phyloP scores from a whole-genome alignment of 2,113 vertebrate genomes.

The Mesoclemmys tuberculata region DNA sequence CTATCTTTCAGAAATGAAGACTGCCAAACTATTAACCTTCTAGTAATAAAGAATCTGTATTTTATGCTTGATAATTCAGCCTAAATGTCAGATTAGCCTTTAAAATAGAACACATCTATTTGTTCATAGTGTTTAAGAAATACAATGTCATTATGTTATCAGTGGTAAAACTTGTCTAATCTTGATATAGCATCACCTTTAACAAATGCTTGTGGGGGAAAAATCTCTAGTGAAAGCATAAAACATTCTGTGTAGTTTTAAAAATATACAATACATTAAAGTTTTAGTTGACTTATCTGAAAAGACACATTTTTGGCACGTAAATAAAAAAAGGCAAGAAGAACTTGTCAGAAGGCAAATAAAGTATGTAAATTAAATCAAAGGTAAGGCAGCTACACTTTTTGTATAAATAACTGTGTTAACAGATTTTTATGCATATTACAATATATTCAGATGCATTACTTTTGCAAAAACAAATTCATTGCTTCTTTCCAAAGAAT shows the following conservation, averaged over 20 bases:
- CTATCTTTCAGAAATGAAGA: conserved; percentile 49
- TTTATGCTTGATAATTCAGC: conserved; percentile 71
- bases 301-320: conserved; percentile 85
- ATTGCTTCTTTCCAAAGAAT: conserved; percentile 81
- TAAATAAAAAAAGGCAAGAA: conserved; percentile 85
- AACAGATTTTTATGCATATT: conserved; percentile 86
- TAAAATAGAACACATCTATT: conserved; percentile 74
- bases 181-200: conserved; percentile 78
- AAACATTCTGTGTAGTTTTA: conserved; percentile 83
- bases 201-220: conserved; percentile 72
- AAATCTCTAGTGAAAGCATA: conserved; percentile 73
- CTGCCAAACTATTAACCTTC: conserved; percentile 72
- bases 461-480: conserved; percentile 85
- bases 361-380: conserved; percentile 87
- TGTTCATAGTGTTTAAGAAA: conserved; percentile 77
- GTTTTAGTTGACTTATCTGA: conserved; percentile 85
- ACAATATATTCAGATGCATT: conserved; percentile 82
- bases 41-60: conserved; percentile 52
- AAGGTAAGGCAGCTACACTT: conserved; percentile 85
- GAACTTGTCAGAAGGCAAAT: conserved; percentile 86
- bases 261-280: conserved; percentile 84
- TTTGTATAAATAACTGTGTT: conserved; percentile 87
- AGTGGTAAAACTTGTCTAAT: conserved; percentile 78
- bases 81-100: conserved; percentile 69
- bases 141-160: conserved; percentile 74